Conservation (phyloP, 92 coral and sea anemone species). For the Epizoanthus illoricatus region DNA sequence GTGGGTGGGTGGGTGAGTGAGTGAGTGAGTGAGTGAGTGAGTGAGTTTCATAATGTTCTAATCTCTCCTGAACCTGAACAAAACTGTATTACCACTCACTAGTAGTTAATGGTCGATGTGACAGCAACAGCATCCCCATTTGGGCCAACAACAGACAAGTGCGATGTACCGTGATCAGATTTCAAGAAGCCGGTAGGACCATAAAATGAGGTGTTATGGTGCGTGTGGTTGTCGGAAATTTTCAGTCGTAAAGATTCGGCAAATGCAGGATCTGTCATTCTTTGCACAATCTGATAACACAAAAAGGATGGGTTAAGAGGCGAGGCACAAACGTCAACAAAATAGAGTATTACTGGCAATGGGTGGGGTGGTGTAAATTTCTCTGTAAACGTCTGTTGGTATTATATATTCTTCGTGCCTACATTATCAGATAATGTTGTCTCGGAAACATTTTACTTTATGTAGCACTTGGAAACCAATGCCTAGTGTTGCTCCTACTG, state of each 20-base stretch:
- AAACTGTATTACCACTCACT: slow-evolving; percentile 45
- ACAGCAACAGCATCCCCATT: slow-evolving; percentile 87
- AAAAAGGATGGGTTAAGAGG: not conserved
- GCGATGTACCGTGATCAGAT: slow-evolving; percentile 79
- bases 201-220: slow-evolving; percentile 71
- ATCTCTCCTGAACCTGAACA: no score
- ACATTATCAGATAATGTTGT: no score
- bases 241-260: slow-evolving; percentile 71
- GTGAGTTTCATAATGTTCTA: not conserved
- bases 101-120: slow-evolving; percentile 72
- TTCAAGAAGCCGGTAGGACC: slow-evolving; percentile 46
- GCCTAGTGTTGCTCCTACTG: no score
- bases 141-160: slow-evolving; percentile 74
- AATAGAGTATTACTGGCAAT: no score
- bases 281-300: slow-evolving; percentile 47
- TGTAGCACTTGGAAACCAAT: no score
- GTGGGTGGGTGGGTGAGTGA: not conserved
- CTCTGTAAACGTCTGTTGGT: no score
- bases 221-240: slow-evolving; percentile 71
- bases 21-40: not conserved
- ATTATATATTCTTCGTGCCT: no score
- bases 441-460: no score
- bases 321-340: no score
- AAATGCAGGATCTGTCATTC: slow-evolving; percentile 60
- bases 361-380: no score